Evolutionary conservation across 2,113 vertebrate genomes (phyloP).

Genomic region (Seriola aureovittata): DNA sequence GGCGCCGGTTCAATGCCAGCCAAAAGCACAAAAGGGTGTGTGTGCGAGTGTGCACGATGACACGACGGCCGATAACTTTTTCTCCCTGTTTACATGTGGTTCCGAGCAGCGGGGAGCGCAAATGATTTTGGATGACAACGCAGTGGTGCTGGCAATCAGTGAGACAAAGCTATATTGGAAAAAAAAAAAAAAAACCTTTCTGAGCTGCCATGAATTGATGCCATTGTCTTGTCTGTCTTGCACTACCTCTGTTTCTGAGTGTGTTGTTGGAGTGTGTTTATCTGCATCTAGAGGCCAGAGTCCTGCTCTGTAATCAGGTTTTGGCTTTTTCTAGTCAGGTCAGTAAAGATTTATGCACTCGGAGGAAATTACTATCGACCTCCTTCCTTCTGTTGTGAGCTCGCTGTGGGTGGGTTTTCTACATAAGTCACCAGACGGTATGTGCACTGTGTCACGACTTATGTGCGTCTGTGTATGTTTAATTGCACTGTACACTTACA

Average conservation of each 20-base stretch:
- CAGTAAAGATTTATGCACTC: slow-evolving; percentile 63
- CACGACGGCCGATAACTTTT: slow-evolving; percentile 41
- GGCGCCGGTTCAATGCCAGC: slow-evolving; percentile 65
- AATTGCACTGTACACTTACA: background rate
- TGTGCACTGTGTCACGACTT: background rate
- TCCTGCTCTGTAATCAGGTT: slow-evolving; percentile 45
- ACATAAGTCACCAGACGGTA: slow-evolving; percentile 3
- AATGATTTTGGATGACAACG: slow-evolving; percentile 70
- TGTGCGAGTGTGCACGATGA: slow-evolving; percentile 14
- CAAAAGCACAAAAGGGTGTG: slow-evolving; percentile 65
- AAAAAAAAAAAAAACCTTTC: slow-evolving; percentile 59
- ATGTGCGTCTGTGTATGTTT: slow-evolving; percentile 14
- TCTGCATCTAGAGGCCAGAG: background rate
- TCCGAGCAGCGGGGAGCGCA: slow-evolving; percentile 54
- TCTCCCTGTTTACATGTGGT: slow-evolving; percentile 61
- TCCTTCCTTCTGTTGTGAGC: slow-evolving; percentile 31
- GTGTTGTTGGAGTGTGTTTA: slow-evolving; percentile 1
- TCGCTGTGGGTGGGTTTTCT: slow-evolving; percentile 33
- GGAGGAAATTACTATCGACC: slow-evolving; percentile 69
- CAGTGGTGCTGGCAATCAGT: slow-evolving; percentile 58
- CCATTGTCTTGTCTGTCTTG: slow-evolving; percentile 46
- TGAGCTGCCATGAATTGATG: slow-evolving; percentile 44
- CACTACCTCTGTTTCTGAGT: background rate
- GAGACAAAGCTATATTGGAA: slow-evolving; percentile 59
- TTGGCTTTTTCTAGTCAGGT: slow-evolving; percentile 42